These are phyloP conservation scores for Pangasius djambal DNA, from an alignment of 2,797 vertebrate genomes.

Conservation along the genomic window DNA sequence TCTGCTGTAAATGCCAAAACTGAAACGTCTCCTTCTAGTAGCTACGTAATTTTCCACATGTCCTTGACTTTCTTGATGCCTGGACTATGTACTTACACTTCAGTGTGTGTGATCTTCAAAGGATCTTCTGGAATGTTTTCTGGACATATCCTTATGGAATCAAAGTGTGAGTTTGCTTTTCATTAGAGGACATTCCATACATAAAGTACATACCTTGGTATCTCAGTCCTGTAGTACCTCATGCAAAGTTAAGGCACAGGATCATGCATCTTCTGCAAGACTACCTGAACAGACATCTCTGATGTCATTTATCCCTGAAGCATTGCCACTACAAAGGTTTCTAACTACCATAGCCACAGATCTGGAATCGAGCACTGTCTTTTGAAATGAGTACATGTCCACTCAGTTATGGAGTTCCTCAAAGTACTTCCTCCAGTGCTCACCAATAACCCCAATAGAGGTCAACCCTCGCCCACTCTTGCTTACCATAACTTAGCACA, in stretches of 20 bases:
- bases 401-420: neutral
- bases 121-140: neutral
- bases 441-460: neutral
- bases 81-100: neutral
- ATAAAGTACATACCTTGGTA: neutral
- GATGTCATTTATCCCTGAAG: neutral
- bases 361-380: neutral
- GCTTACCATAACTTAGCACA: neutral
- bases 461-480: neutral
- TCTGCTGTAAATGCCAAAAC: neutral
- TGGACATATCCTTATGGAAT: neutral
- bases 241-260: neutral
- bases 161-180: neutral
- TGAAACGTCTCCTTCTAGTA: neutral
- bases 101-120: neutral
- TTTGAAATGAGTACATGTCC: neutral
- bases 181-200: neutral
- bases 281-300: neutral
- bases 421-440: neutral
- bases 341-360: neutral
- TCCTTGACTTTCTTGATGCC: neutral
- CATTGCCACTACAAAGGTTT: neutral
- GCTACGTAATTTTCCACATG: neutral
- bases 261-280: neutral
- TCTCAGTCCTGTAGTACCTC: neutral